Evolutionary conservation across 2,888 invertebrate genomes (phyloP).

Genomic region (Netelia virgata): DNA sequence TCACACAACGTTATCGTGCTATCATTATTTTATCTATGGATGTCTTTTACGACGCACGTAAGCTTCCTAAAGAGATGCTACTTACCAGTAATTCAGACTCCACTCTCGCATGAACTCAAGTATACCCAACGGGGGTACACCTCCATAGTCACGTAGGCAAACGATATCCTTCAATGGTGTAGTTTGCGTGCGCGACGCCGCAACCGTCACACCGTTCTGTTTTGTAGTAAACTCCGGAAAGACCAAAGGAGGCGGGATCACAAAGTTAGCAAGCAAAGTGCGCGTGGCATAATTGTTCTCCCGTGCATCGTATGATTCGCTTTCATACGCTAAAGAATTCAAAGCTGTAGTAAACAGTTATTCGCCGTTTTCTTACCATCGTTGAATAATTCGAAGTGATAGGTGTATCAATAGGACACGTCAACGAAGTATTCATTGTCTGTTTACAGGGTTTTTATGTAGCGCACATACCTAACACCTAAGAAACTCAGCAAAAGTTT

Average conservation of each 20-base stretch:
- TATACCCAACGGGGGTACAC: background rate
- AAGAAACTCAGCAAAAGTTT: background rate
- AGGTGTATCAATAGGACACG: background rate
- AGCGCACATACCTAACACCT: conserved; percentile 21
- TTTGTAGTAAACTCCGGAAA: background rate
- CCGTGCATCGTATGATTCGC: background rate
- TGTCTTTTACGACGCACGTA: background rate
- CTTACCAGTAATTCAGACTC: background rate
- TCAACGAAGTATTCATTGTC: conserved; percentile 1
- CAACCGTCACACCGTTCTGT: background rate
- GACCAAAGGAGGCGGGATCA: background rate
- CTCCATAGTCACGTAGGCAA: background rate
- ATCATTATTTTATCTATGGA: background rate
- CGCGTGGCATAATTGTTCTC: background rate
- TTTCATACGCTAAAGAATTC: background rate
- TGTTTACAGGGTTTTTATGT: conserved; percentile 26
- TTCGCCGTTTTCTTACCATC: conserved; percentile 4
- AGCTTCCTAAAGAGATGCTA: too few relatives aligned
- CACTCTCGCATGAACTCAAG: background rate
- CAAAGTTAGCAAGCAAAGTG: conserved; percentile 14
- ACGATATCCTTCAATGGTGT: background rate
- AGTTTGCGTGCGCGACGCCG: background rate
- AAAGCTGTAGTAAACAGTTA: background rate
- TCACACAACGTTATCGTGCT: background rate
- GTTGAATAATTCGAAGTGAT: background rate